phyloP scores from a whole-genome alignment of 2,888 invertebrate genomes.

The Allophyes oxyacanthae region DNA sequence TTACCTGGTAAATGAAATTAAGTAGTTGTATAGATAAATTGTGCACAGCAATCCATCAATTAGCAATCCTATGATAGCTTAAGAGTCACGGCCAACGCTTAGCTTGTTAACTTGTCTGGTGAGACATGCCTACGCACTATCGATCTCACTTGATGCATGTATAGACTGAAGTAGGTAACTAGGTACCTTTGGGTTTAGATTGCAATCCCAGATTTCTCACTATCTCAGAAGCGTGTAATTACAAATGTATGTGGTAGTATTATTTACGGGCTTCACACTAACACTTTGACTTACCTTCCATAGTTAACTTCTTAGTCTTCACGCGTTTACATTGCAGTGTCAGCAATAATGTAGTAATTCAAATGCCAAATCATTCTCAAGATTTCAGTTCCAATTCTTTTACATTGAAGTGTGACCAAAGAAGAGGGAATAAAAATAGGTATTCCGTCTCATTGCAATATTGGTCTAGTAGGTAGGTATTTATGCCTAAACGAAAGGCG shows the following conservation, averaged over 20 bases:
- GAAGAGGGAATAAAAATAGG: too few relatives aligned
- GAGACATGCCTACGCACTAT: constrained; percentile 18
- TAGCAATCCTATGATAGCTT: constrained; percentile 28
- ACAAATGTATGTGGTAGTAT: constrained; percentile 20
- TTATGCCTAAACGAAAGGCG: too few relatives aligned
- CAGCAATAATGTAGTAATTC: constrained; percentile 1
- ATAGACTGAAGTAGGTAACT: constrained; percentile 6
- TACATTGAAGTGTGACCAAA: too few relatives aligned
- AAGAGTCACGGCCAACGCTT: background rate
- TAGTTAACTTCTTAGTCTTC: constrained; percentile 25
- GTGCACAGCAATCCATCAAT: constrained; percentile 31
- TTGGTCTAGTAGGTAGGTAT: too few relatives aligned
- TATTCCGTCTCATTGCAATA: too few relatives aligned
- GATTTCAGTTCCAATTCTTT: too few relatives aligned
- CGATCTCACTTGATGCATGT: constrained; percentile 24
- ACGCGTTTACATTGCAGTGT: constrained; percentile 9
- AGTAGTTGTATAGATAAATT: too few relatives aligned
- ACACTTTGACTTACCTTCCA: constrained; percentile 5
- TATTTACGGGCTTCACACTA: constrained; percentile 3
- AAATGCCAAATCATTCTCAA: too few relatives aligned
- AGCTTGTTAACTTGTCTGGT: constrained; percentile 35
- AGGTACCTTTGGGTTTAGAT: constrained; percentile 10
- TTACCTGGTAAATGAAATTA: too few relatives aligned
- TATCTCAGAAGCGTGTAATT: constrained; percentile 26
- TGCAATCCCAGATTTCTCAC: constrained; percentile 19